Evolutionary conservation across 1,140 invertebrate species (phyloP).

Genomic region (Apis dorsata): DNA sequence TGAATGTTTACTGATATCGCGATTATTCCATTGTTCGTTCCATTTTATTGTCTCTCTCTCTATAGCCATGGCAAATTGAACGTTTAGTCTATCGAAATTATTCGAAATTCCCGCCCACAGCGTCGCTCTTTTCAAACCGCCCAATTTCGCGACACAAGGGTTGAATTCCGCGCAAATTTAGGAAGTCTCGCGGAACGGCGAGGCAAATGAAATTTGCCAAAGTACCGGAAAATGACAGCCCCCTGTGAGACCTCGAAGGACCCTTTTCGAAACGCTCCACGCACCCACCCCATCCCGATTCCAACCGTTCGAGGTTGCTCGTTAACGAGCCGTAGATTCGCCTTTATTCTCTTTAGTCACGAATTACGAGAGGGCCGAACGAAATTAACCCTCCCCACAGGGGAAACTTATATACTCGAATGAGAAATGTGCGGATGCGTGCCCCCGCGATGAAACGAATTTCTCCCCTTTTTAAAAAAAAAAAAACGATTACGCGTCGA

Average conservation of each 20-base stretch:
- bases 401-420: conserved; percentile 22
- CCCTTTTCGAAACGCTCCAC: conserved; percentile 33
- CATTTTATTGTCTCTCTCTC: not conserved
- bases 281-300: conserved; percentile 15
- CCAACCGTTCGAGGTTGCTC: conserved; percentile 40
- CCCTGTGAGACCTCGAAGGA: conserved; percentile 34
- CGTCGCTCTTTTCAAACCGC: not conserved
- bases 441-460: too few relatives aligned
- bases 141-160: not conserved
- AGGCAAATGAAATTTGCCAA: conserved; percentile 66
- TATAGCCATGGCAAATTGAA: not conserved
- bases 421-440: not conserved
- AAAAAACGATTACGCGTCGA: too few relatives aligned
- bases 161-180: conserved; percentile 2
- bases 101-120: conserved; percentile 7
- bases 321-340: conserved; percentile 65
- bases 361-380: conserved; percentile 49
- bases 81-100: not conserved
- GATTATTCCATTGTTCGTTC: conserved; percentile 7
- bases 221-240: conserved; percentile 66
- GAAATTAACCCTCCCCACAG: conserved; percentile 52
- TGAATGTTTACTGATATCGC: conserved; percentile 12
- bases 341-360: conserved; percentile 55
- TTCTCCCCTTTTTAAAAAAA: too few relatives aligned
- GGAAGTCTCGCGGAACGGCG: not conserved